phyloP scores from a whole-genome alignment of 2,113 vertebrate genomes.

The Aythya baeri region DNA sequence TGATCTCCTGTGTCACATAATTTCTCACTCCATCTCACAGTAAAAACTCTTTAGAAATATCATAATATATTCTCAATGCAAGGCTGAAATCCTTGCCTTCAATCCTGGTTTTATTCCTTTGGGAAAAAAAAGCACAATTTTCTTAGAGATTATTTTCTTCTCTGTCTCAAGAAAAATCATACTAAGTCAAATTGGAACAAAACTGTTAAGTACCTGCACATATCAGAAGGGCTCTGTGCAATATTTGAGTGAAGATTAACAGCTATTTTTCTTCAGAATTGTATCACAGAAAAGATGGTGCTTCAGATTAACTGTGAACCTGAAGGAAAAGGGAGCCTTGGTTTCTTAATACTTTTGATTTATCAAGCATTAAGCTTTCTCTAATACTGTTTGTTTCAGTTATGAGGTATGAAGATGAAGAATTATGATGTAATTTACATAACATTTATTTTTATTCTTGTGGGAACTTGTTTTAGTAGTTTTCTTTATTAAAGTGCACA shows the following conservation, averaged over 20 bases:
- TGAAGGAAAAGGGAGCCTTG: background rate
- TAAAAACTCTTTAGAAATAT: background rate
- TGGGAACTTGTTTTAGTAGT: background rate
- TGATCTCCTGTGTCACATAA: background rate
- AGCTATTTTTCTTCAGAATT: background rate
- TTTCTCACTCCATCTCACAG: background rate
- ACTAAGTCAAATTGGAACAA: background rate
- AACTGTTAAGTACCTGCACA: background rate
- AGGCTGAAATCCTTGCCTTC: background rate
- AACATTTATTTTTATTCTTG: background rate
- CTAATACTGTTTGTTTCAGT: background rate
- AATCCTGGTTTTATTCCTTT: background rate
- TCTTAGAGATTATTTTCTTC: background rate
- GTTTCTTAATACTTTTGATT: background rate
- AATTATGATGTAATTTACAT: background rate
- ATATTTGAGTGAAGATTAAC: background rate
- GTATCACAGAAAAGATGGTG: background rate
- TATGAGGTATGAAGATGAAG: background rate
- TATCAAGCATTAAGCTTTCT: background rate
- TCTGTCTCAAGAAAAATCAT: background rate
- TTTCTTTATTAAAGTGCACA: background rate
- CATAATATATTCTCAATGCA: background rate
- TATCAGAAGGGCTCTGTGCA: background rate
- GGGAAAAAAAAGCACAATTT: background rate
- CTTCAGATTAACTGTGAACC: background rate